Conservation (phyloP, 1,140 invertebrate species). For the Lepidostoma basale region DNA sequence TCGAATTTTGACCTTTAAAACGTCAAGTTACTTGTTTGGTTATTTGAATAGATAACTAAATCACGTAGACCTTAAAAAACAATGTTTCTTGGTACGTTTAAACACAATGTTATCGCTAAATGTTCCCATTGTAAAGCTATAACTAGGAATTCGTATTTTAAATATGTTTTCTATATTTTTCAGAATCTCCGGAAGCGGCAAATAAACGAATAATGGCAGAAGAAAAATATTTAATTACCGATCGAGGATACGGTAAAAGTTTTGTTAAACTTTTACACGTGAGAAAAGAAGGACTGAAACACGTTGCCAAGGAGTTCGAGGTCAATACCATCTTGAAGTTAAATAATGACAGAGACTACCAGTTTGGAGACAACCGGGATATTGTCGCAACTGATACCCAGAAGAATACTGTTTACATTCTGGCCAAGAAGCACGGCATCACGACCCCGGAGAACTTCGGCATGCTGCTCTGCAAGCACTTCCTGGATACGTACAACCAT, state of each 20-base stretch:
- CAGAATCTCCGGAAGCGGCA: background rate
- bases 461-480: slow-evolving; percentile 71
- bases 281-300: slow-evolving; percentile 65
- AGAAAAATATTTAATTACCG: slow-evolving; percentile 65
- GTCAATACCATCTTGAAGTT: slow-evolving; percentile 74
- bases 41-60: too few species aligned
- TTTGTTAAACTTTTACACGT: slow-evolving; percentile 75
- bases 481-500: slow-evolving; percentile 73
- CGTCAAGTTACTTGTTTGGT: too few species aligned
- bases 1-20: too few species aligned
- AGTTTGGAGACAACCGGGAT: slow-evolving; percentile 69
- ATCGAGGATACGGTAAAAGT: slow-evolving; percentile 77
- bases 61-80: background rate
- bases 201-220: slow-evolving; percentile 34
- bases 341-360: slow-evolving; percentile 66
- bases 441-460: slow-evolving; percentile 77
- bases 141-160: too few species aligned
- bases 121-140: too few species aligned
- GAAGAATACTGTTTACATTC: slow-evolving; percentile 80
- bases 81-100: background rate
- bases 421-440: slow-evolving; percentile 77
- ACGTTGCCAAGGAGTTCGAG: slow-evolving; percentile 74
- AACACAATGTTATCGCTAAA: too few species aligned
- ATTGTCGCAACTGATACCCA: slow-evolving; percentile 83
- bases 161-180: background rate